Conservation (phyloP, 2,797 vertebrate species). For the Rhinophrynus dorsalis region DNA sequence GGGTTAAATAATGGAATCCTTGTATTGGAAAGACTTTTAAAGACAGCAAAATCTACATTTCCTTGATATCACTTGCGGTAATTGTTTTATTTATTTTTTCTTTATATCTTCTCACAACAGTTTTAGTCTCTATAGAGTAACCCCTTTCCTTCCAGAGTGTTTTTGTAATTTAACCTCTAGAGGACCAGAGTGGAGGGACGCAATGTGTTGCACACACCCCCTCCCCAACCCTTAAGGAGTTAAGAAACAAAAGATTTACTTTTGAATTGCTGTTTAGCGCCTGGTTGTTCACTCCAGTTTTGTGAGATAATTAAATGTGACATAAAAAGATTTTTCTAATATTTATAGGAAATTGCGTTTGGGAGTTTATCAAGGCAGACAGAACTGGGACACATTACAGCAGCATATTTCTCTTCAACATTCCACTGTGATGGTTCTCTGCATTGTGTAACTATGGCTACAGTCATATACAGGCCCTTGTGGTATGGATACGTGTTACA, state of each 20-base stretch:
- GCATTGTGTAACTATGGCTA: conserved; percentile 57
- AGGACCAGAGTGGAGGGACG: too few relatives aligned
- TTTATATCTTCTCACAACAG: conserved; percentile 33
- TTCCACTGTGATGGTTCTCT: conserved; percentile 54
- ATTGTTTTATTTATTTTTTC: background rate
- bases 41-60: background rate
- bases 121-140: too few relatives aligned
- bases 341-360: conserved; percentile 54
- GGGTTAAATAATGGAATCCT: too few relatives aligned
- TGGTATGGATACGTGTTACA: conserved; percentile 3
- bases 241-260: conserved; percentile 44
- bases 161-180: too few relatives aligned
- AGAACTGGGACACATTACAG: conserved; percentile 59
- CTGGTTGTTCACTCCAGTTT: conserved; percentile 54
- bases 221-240: background rate
- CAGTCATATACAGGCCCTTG: conserved; percentile 24
- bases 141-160: background rate
- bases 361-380: conserved; percentile 60
- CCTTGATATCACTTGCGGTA: background rate
- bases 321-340: conserved; percentile 43
- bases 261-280: conserved; percentile 47
- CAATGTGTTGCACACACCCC: background rate
- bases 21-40: too few relatives aligned
- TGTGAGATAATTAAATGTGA: conserved; percentile 56
- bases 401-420: conserved; percentile 59